Evolutionary conservation across 2,113 vertebrate genomes (phyloP).

Genomic region (Lycaon pictus): DNA sequence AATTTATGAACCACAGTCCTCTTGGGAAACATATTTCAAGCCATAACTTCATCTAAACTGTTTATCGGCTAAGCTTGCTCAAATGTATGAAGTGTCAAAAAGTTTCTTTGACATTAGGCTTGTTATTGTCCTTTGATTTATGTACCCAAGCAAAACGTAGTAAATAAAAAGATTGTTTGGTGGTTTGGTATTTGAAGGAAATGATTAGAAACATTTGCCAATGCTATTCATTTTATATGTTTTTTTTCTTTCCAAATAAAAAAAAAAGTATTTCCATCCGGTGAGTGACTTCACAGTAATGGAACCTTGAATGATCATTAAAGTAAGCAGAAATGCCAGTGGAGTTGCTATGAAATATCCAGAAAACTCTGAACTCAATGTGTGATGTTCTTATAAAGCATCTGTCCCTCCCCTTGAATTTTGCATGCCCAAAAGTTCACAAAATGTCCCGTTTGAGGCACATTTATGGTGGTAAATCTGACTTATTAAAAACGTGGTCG

Average conservation of each 20-base stretch:
- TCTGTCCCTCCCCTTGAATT: slow-evolving; percentile 8
- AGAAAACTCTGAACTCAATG: slow-evolving; percentile 38
- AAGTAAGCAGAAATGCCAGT: slow-evolving; percentile 6
- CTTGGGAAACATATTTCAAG: slow-evolving; percentile 87
- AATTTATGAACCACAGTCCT: slow-evolving; percentile 87
- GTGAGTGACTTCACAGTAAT: slow-evolving; percentile 71
- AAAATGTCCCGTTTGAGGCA: neutral
- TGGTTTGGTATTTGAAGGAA: slow-evolving; percentile 83
- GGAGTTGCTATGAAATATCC: slow-evolving; percentile 57
- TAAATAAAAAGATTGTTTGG: slow-evolving; percentile 85
- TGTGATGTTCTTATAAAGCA: neutral
- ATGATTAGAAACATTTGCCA: slow-evolving; percentile 85
- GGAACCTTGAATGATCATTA: slow-evolving; percentile 66
- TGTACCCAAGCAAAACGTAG: slow-evolving; percentile 78
- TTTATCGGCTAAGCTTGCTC: slow-evolving; percentile 88
- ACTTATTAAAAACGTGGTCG: slow-evolving; percentile 57
- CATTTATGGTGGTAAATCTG: slow-evolving; percentile 32
- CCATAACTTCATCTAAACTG: slow-evolving; percentile 88
- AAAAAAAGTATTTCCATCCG: slow-evolving; percentile 59
- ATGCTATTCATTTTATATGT: slow-evolving; percentile 73
- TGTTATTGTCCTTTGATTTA: slow-evolving; percentile 88
- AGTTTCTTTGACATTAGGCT: slow-evolving; percentile 86
- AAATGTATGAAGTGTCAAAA: slow-evolving; percentile 89
- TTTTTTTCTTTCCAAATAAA: slow-evolving; percentile 55
- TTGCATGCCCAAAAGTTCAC: neutral